Evolutionary conservation across 2,113 vertebrate species (phyloP), one percentile per base, ranked within the genome.

Genomic region (Carettochelys insculpta): DNA sequence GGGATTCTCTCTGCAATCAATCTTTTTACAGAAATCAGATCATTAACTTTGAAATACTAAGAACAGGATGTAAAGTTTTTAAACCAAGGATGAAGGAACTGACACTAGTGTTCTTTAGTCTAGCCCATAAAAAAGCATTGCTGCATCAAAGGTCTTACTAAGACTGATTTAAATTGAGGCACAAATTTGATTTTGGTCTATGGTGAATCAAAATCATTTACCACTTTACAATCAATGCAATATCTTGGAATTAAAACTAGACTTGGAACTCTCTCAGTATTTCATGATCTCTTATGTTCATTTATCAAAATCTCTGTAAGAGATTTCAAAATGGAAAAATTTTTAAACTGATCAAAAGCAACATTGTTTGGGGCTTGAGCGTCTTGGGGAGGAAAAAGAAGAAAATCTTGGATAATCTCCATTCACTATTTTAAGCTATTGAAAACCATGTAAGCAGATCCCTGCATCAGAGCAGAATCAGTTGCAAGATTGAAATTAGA

Each of bases 171-270:
- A 94, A 84, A 95, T 68, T 73, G 93, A 95, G 89, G 76, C 89
- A 88, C 94, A 96, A 95, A 97, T 96, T 87, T 95, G 92, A 95
- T 97, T 97, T 95, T 97, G 96, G 95, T 96, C 96, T 95, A 83
- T 92, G 90, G 92, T 75, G 96, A 96, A 97, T 97, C 95, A 96
- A 96, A 96, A 95, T 65, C 89, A 92, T 94, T 95, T 94, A 90
- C 95, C 88, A 77, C 84, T 96, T 95, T 89, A 79, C 88, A 96
- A 89, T 73, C 90, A 82, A 84, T 87, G 89, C 87, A 96, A 80
- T 96, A 86, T 94, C 92, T 95, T 93, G 80, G 86, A 95, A 93
- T 86, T 93, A 93, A 95, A 96, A 83, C 88, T 79, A 88, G 93
- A 38, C 90, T 53, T 92, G 82, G 82, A 92, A 81, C 77, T 87